Base-by-base conservation (phyloP, 2,888 invertebrate species). In the Glaucopsyche alexis region DNA sequence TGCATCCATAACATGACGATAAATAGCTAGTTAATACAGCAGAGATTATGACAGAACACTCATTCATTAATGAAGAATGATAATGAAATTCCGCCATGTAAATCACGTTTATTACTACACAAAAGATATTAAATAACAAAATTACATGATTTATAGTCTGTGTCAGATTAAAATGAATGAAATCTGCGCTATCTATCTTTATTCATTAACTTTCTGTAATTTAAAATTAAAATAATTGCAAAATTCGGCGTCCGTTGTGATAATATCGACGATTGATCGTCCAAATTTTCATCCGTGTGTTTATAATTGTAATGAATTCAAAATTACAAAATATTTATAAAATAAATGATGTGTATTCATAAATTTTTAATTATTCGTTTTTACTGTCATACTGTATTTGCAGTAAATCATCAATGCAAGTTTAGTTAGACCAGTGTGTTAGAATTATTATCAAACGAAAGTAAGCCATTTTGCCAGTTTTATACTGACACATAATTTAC, bases 31-130 rank as follows among this genome's bases (percentile, higher is more conserved):
- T 11, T 11, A 9, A 19, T 19, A 55, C 11, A 9, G 11, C 19
- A 19, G 19, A 65, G 40, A 65, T 40, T 38, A 65, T 40, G 0
- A 40, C 65, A n/a, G 65, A 65, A 65, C 4, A 65, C 8, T 40
- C 65, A n/a, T 65, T 64, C 38, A 64, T 64, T 65, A 65, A 65
- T 65, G n/a, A 65, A 65, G 65, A 65, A 42, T 60, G 16, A 71
- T 60, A 71, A 55, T 42, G 38, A 42, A 14, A 64, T 29, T 64
- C 42, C 40, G 72, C 47, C 71, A 66, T 66, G 76, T 77, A 77
- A 75, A 78, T 78, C 75, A 72, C 74, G 74, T 75, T 78, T 75
- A 78, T 76, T 71, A 70, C 71, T 72, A 73, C 74, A 66, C 72
- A 70, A 50, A 73, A 71, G 75, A 76, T 69, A 75, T 76, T 75